Percentiles rank a stretch among this genome's conserved stretches.
Evolutionary conservation across 2,113 vertebrate genomes (phyloP).

Genomic region (Megalops atlanticus): DNA sequence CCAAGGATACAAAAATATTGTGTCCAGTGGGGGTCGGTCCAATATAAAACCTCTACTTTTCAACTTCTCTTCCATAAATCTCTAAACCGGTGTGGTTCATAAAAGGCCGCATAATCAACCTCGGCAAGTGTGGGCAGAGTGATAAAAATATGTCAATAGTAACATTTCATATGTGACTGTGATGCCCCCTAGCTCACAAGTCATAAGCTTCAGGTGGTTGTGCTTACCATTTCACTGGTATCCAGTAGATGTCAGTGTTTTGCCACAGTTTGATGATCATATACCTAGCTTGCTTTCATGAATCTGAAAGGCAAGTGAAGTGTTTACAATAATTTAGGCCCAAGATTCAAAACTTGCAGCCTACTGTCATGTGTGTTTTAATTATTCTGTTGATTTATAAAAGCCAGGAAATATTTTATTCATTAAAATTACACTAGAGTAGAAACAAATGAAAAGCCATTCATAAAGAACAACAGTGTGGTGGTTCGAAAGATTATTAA

Average conservation of each 20-base stretch:
- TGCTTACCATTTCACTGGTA: neutral
- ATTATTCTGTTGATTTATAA: neutral
- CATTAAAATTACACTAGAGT: too few relatives aligned
- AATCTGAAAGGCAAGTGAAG: neutral
- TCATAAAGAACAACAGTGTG: too few relatives aligned
- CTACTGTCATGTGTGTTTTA: neutral
- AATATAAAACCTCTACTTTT: too few relatives aligned
- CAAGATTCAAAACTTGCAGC: neutral
- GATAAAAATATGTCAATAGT: too few relatives aligned
- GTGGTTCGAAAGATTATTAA: too few relatives aligned
- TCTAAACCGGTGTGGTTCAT: neutral
- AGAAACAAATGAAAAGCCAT: too few relatives aligned
- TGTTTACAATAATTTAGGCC: neutral
- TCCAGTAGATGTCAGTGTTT: conserved; percentile 12
- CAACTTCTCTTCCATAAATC: neutral
- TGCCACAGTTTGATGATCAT: neutral
- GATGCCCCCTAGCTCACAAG: too few relatives aligned
- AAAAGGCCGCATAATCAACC: neutral
- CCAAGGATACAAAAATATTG: too few relatives aligned
- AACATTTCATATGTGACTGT: too few relatives aligned
- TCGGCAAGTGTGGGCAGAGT: neutral
- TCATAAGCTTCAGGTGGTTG: too few relatives aligned
- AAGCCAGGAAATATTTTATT: too few relatives aligned
- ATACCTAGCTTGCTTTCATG: neutral
- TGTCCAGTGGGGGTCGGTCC: too few relatives aligned